Percentiles rank a stretch among this genome's conserved stretches.
Evolutionary conservation across 2,113 vertebrate genomes (phyloP).

Genomic region (Entomyzon cyanotis): DNA sequence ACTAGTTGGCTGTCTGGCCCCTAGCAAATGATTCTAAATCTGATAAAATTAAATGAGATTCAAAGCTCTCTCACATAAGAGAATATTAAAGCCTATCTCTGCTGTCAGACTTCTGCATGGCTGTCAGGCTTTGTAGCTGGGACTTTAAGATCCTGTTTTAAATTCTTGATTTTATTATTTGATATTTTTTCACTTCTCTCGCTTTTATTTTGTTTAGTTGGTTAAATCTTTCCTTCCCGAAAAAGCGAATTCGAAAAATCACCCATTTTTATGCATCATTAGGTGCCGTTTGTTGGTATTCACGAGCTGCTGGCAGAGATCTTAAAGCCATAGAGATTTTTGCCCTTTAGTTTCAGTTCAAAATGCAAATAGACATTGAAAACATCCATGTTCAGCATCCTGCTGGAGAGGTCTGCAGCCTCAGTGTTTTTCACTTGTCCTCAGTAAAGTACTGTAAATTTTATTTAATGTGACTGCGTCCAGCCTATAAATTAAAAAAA

Average conservation of each 20-base stretch:
- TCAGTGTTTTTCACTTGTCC: not conserved
- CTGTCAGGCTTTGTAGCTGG: constrained; percentile 53
- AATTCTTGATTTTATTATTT: constrained; percentile 54
- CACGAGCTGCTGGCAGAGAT: not conserved
- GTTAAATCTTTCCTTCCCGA: not conserved
- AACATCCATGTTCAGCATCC: constrained; percentile 26
- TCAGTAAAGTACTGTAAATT: not conserved
- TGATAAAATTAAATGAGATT: constrained; percentile 70
- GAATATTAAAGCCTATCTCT: constrained; percentile 54
- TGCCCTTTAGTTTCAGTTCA: constrained; percentile 62
- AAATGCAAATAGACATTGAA: constrained; percentile 22
- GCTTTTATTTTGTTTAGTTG: constrained; percentile 14
- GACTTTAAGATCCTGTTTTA: constrained; percentile 26
- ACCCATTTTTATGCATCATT: not conserved
- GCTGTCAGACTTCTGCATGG: constrained; percentile 7
- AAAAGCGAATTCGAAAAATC: constrained; percentile 14
- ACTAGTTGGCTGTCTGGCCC: constrained; percentile 59
- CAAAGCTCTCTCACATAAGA: constrained; percentile 48
- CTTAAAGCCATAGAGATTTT: not conserved
- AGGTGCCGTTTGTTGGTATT: constrained; percentile 20
- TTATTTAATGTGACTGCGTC: not conserved
- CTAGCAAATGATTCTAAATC: constrained; percentile 60
- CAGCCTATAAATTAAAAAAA: not conserved
- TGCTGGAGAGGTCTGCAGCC: not conserved
- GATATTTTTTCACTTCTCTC: constrained; percentile 14